phyloP scores from a whole-genome alignment of 2,113 vertebrate species.

The Gila orcuttii region DNA sequence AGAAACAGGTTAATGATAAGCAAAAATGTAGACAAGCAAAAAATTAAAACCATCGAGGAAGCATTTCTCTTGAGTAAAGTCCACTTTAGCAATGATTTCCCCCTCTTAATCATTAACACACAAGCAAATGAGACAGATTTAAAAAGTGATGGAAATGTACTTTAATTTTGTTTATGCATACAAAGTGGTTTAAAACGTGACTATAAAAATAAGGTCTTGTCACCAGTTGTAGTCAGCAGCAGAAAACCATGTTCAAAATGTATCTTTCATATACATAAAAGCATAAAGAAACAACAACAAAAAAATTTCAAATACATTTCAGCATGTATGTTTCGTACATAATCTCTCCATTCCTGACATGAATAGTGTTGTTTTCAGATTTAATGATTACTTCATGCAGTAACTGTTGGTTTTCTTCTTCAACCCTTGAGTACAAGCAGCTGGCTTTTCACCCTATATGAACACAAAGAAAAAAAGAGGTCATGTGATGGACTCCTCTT shows the following conservation, averaged over 20 bases:
- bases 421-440: constrained; percentile 62
- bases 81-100: neutral
- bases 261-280: neutral
- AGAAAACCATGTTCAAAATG: neutral
- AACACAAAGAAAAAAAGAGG: neutral
- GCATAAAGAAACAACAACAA: neutral
- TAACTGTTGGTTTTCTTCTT: constrained; percentile 59
- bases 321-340: neutral
- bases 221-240: neutral
- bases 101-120: neutral
- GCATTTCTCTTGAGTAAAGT: constrained; percentile 21
- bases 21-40: constrained; percentile 1
- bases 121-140: too few species aligned
- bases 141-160: neutral
- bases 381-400: constrained; percentile 46
- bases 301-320: neutral
- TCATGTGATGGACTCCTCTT: neutral
- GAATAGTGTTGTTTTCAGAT: constrained; percentile 16
- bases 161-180: neutral
- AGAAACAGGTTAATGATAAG: neutral
- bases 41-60: neutral
- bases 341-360: neutral
- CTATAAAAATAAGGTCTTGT: neutral
- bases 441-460: constrained; percentile 74
- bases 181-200: neutral